These are phyloP conservation scores for Muschampia plurimacula DNA, from an alignment of 2,888 invertebrate species.

Conservation along the genomic window DNA sequence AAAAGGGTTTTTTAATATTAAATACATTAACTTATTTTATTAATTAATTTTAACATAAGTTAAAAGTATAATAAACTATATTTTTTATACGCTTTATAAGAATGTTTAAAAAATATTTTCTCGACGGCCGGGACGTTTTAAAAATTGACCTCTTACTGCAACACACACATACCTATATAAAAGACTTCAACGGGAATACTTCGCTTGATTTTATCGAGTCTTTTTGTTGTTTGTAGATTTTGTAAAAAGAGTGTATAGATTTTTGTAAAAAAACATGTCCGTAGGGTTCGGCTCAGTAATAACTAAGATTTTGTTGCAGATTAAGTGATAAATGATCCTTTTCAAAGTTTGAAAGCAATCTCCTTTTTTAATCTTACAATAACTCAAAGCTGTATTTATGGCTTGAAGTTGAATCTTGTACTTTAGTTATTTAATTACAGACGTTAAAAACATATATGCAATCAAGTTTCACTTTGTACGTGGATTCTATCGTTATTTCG, in stretches of 20 bases:
- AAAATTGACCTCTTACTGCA: too few relatives aligned
- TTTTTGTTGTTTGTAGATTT: not conserved
- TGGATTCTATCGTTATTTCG: too few relatives aligned
- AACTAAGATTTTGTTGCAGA: conserved; percentile 29
- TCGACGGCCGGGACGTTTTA: too few relatives aligned
- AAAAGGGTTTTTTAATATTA: too few relatives aligned
- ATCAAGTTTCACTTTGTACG: too few relatives aligned
- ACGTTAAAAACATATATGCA: too few relatives aligned
- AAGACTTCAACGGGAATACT: conserved; percentile 13
- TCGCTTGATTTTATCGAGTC: not conserved
- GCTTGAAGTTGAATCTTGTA: not conserved
- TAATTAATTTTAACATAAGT: too few relatives aligned
- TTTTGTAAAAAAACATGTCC: conserved; percentile 7
- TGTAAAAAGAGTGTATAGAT: not conserved
- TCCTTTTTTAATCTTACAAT: conserved; percentile 2
- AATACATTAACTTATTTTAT: too few relatives aligned
- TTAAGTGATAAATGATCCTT: conserved; percentile 27
- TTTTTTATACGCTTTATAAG: too few relatives aligned
- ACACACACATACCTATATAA: not conserved
- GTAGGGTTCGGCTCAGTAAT: conserved; percentile 27
- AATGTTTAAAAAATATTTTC: too few relatives aligned
- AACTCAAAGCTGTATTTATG: conserved; percentile 5
- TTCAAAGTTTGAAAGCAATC: conserved; percentile 11
- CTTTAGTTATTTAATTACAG: too few relatives aligned
- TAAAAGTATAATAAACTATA: too few relatives aligned